A percentile compares a stretch with the other conserved stretches of the same genome.
phyloP scores from a whole-genome alignment of 2,113 vertebrate species.

The Cyprinodon tularosa region DNA sequence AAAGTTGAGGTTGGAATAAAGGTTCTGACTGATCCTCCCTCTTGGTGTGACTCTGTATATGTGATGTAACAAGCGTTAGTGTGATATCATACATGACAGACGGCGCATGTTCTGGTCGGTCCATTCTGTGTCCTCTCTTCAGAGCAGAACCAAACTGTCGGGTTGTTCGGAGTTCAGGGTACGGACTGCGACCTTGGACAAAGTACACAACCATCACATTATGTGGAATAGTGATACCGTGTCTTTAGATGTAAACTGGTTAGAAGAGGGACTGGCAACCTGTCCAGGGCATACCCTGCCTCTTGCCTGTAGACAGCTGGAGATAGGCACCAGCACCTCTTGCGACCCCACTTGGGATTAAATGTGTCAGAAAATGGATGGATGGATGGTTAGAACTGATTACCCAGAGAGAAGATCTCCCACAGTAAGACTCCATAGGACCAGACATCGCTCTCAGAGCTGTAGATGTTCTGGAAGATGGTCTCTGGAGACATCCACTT shows the following conservation, averaged over 20 bases:
- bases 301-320: too few relatives aligned
- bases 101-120: conserved; percentile 82
- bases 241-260: neutral
- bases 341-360: too few relatives aligned
- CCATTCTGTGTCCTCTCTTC: conserved; percentile 88
- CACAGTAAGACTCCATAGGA: conserved; percentile 90
- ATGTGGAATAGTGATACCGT: neutral
- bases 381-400: neutral
- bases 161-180: conserved; percentile 85
- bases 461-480: conserved; percentile 90
- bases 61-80: neutral
- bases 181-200: conserved; percentile 85
- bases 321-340: too few relatives aligned
- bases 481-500: conserved; percentile 76
- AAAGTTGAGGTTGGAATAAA: too few relatives aligned
- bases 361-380: too few relatives aligned
- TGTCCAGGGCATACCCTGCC: too few relatives aligned
- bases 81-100: conserved; percentile 75
- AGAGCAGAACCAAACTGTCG: conserved; percentile 88
- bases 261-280: neutral
- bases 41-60: too few relatives aligned
- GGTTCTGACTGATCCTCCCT: too few relatives aligned
- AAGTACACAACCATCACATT: conserved; percentile 6
- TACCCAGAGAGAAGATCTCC: conserved; percentile 94
- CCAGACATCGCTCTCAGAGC: conserved; percentile 89